These are phyloP conservation scores for Melanotaenia pygmaea DNA, from an alignment of 2,797 vertebrate species.

Conservation along the genomic window DNA sequence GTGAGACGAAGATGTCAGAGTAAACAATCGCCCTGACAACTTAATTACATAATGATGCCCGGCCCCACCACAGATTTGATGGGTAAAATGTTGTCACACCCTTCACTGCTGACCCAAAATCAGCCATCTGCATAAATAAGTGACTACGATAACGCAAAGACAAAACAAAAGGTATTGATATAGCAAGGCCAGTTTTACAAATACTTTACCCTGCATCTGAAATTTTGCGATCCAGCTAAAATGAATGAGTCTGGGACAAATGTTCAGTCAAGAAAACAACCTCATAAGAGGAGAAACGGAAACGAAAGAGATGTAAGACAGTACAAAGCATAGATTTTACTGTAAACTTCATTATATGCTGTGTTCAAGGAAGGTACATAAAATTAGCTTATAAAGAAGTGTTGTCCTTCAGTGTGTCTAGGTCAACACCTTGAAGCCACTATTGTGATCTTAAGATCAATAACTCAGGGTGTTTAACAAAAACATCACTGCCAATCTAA, in stretches of 20 bases:
- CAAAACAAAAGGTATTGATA: constrained; percentile 40
- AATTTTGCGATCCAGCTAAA: constrained; percentile 12
- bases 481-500: constrained; percentile 57
- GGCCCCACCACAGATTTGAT: constrained; percentile 64
- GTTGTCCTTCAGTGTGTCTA: constrained; percentile 43
- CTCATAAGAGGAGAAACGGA: constrained; percentile 32
- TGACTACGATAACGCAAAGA: constrained; percentile 38
- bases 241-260: constrained; percentile 22
- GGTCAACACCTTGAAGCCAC: constrained; percentile 60
- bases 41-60: constrained; percentile 72
- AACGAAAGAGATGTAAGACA: constrained; percentile 45
- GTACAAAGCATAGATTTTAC: constrained; percentile 72
- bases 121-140: constrained; percentile 64
- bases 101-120: constrained; percentile 51
- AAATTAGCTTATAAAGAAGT: constrained; percentile 66
- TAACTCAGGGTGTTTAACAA: constrained; percentile 55
- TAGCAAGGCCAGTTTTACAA: constrained; percentile 24
- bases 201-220: constrained; percentile 1
- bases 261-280: constrained; percentile 9
- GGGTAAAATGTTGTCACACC: constrained; percentile 71
- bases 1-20: constrained; percentile 63
- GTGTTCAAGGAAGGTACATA: constrained; percentile 65
- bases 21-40: constrained; percentile 72
- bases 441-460: constrained; percentile 61
- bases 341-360: constrained; percentile 69